Conservation (phyloP, 2,888 invertebrate genomes). For the Ormia ochracea region DNA sequence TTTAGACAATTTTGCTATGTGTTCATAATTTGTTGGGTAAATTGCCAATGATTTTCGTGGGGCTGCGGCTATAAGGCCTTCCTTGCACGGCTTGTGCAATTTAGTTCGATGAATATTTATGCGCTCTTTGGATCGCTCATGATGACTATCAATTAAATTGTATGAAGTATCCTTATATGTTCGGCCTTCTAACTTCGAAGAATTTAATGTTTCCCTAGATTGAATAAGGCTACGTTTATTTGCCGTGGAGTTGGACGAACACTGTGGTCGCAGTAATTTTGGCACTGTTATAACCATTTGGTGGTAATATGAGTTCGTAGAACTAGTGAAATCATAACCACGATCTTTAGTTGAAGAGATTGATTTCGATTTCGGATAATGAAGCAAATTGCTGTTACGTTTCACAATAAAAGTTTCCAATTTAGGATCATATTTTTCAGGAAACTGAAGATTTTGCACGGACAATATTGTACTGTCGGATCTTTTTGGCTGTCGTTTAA, state of each 20-base stretch:
- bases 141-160: constrained; percentile 66
- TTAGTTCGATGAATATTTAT: constrained; percentile 64
- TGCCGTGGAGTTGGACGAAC: constrained; percentile 42
- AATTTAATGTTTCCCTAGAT: constrained; percentile 7
- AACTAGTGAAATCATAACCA: constrained; percentile 66
- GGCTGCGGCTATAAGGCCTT: constrained; percentile 69
- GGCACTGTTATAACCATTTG: constrained; percentile 65
- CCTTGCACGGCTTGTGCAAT: constrained; percentile 69
- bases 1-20: constrained; percentile 67
- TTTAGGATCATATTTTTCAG: constrained; percentile 58
- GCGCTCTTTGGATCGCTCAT: constrained; percentile 64
- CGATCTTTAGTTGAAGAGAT: constrained; percentile 54
- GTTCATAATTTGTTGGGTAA: constrained; percentile 67
- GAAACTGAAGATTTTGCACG: constrained; percentile 68
- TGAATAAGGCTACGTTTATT: background rate
- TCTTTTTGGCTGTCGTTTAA: background rate
- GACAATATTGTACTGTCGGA: constrained; percentile 44
- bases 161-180: constrained; percentile 60
- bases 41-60: constrained; percentile 67
- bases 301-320: constrained; percentile 67
- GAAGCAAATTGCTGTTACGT: background rate
- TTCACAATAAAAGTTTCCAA: constrained; percentile 11
- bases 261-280: constrained; percentile 62
- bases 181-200: background rate
- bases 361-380: constrained; percentile 13